phyloP scores from a whole-genome alignment of 2,113 vertebrate genomes.

The Perca schrenkii region DNA sequence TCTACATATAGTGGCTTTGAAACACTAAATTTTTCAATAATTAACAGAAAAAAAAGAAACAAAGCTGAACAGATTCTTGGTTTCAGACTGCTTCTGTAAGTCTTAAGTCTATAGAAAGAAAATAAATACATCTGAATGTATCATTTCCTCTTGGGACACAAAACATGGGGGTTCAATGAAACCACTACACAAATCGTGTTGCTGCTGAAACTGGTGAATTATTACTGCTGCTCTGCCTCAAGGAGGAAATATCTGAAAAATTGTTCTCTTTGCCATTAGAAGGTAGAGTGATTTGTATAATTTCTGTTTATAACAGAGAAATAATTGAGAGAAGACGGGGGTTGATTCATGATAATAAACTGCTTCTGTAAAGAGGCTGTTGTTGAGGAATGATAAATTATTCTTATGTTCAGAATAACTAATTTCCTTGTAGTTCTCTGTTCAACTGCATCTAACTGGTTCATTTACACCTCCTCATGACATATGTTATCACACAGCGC shows the following conservation, averaged over 20 bases:
- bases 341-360: conserved; percentile 39
- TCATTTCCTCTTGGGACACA: conserved; percentile 25
- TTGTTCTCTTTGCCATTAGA: conserved; percentile 25
- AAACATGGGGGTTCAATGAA: conserved; percentile 28
- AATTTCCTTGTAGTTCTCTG: conserved; percentile 49
- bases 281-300: conserved; percentile 30
- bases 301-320: conserved; percentile 38
- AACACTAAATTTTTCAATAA: background rate
- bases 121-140: conserved; percentile 36
- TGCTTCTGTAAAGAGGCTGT: conserved; percentile 32
- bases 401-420: conserved; percentile 52
- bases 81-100: background rate
- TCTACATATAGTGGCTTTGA: background rate
- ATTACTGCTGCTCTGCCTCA: conserved; percentile 50
- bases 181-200: conserved; percentile 41
- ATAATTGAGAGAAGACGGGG: conserved; percentile 16
- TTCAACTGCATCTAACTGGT: conserved; percentile 58
- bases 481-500: conserved; percentile 62
- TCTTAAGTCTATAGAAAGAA: conserved; percentile 13
- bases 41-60: background rate
- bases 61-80: background rate
- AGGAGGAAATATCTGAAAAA: conserved; percentile 55
- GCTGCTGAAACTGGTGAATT: conserved; percentile 43
- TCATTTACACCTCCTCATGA: conserved; percentile 56
- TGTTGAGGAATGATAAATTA: conserved; percentile 57